These are phyloP conservation scores for Ceratoteleas bidentatus DNA, from an alignment of 1,140 invertebrate species.

Conservation along the genomic window DNA sequence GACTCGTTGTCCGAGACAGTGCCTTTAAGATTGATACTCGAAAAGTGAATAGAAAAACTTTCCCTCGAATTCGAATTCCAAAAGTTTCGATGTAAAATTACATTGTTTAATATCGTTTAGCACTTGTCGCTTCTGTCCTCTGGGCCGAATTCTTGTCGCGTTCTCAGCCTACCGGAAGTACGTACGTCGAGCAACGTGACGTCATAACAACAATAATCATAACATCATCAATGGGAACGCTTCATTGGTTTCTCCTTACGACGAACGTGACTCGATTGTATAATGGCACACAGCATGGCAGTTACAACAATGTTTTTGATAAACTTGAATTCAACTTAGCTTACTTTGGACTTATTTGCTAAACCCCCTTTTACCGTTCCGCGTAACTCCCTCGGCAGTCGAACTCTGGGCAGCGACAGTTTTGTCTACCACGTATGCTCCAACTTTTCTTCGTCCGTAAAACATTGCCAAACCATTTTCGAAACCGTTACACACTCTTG, in stretches of 20 bases:
- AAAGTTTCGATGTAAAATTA: constrained; percentile 67
- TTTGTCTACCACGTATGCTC: constrained; percentile 6
- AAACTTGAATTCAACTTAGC: constrained; percentile 73
- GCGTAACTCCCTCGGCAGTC: constrained; percentile 52
- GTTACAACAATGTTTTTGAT: constrained; percentile 80
- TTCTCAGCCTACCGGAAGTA: constrained; percentile 26
- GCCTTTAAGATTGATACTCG: constrained; percentile 46
- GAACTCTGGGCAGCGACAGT: constrained; percentile 36
- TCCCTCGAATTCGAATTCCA: constrained; percentile 61
- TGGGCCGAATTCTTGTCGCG: not conserved
- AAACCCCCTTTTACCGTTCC: constrained; percentile 36
- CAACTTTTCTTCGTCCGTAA: not conserved
- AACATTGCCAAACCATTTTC: too few relatives aligned
- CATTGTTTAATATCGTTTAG: constrained; percentile 60
- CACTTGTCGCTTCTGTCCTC: constrained; percentile 37
- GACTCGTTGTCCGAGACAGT: constrained; percentile 35
- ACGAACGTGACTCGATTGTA: constrained; percentile 77
- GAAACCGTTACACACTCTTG: too few relatives aligned
- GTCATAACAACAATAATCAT: constrained; percentile 62
- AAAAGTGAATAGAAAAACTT: constrained; percentile 67
- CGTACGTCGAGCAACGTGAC: constrained; percentile 64
- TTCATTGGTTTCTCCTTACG: constrained; percentile 66
- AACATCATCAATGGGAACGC: constrained; percentile 64
- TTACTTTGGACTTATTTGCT: constrained; percentile 64
- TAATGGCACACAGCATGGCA: constrained; percentile 82